Evolutionary conservation across 2,888 invertebrate genomes (phyloP), one percentile per base, ranked within the genome.

Genomic region (Crocallis elinguaria): DNA sequence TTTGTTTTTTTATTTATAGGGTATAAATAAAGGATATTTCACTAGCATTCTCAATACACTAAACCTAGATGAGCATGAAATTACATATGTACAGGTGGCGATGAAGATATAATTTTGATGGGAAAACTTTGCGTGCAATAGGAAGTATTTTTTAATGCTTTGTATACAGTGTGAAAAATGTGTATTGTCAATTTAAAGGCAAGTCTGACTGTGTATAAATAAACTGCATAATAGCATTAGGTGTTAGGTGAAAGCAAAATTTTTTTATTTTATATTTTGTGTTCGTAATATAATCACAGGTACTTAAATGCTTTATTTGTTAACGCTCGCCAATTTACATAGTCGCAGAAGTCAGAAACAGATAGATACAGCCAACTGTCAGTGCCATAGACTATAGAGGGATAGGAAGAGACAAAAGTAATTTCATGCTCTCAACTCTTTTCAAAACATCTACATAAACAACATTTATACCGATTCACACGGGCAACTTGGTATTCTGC

Each of bases 11-110:
- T 56, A 58, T 57, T 64, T 57, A 49, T 69, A 68, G 60, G 66
- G 66, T 72, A 66, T 69, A 75, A 70, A 70, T 49, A 42, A 69
- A 79, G 83, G 84, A 77, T 77, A 82, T 81, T 78, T 79, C 82
- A 82, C 88, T 90, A 90, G 90, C 90, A 89, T 90, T 90, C 90
- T 89, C 89, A 88, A 84, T 84, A 84, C 84, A 84, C 87, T 88
- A 88, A 83, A 62, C 78, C 77, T 83, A 85, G 49, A 80, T 82
- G 88, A 89, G 89, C 88, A 88, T 89, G 86, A 89, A 90, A 89
- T 89, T 86, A 88, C 88, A 73, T 70, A 72, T 73, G 61, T 74
- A 75, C 69, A 77, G 56, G 64, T 75, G 52, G 62, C 27, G 66
- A 57, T 56, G 58, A 53, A 52, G 33, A 57, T 54, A 53, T 13